These are phyloP conservation scores for Trematomus bernacchii DNA, from an alignment of 2,797 vertebrate species.

Conservation along the genomic window DNA sequence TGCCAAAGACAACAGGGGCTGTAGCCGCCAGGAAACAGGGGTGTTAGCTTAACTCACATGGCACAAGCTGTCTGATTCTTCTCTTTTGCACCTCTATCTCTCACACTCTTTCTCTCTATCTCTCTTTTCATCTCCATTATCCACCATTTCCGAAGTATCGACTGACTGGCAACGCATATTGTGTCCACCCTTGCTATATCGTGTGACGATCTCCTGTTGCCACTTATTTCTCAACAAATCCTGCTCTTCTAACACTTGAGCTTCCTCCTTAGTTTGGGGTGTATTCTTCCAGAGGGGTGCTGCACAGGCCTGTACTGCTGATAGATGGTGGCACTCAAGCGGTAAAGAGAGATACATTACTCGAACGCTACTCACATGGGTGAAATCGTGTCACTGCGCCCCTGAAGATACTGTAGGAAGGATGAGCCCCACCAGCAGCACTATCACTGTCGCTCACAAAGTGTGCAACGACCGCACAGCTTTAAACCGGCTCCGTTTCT, in stretches of 20 bases:
- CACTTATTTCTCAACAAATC: constrained; percentile 20
- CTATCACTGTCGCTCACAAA: constrained; percentile 38
- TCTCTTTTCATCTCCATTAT: constrained; percentile 32
- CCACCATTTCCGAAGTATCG: constrained; percentile 26
- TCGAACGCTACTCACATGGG: constrained; percentile 51
- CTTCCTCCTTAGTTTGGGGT: constrained; percentile 42
- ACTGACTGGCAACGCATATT: constrained; percentile 13
- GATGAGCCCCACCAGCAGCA: constrained; percentile 30
- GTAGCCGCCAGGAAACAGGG: constrained; percentile 69
- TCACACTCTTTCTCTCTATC: constrained; percentile 16
- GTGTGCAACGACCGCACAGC: constrained; percentile 35
- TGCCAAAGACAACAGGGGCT: constrained; percentile 79
- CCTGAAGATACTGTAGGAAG: constrained; percentile 36
- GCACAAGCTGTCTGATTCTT: constrained; percentile 59
- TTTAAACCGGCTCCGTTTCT: constrained; percentile 45
- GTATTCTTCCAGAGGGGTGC: constrained; percentile 30
- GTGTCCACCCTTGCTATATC: constrained; percentile 19
- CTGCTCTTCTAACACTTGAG: constrained; percentile 35
- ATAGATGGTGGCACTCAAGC: constrained; percentile 62
- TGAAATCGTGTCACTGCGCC: constrained; percentile 59
- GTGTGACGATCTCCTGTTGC: constrained; percentile 20
- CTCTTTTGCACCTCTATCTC: constrained; percentile 39
- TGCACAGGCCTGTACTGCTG: constrained; percentile 27
- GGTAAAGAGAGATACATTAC: constrained; percentile 61
- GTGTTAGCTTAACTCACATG: constrained; percentile 79